These are phyloP conservation scores for Anthophora plumipes DNA, from an alignment of 2,888 invertebrate genomes.

Conservation along the genomic window DNA sequence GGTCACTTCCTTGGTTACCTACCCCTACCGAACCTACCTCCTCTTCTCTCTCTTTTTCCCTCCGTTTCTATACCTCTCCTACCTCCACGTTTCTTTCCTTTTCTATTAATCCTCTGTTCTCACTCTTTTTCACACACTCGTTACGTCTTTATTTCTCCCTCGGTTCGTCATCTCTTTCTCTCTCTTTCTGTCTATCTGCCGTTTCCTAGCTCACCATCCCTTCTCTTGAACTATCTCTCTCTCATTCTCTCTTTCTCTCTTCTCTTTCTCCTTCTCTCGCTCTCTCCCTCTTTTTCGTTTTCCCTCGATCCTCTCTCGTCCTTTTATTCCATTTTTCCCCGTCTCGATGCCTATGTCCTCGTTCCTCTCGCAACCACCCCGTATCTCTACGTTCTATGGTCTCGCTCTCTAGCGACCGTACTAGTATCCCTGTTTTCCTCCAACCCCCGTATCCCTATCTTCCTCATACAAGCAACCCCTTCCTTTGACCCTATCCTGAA, in stretches of 20 bases:
- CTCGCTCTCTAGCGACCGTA: not conserved
- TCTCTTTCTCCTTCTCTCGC: conserved; percentile 23
- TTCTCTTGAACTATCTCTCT: conserved; percentile 5
- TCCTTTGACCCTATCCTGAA: conserved; percentile 57
- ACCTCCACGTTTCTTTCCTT: conserved; percentile 18
- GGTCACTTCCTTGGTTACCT: conserved; percentile 69
- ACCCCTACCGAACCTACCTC: conserved; percentile 28
- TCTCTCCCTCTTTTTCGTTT: conserved; percentile 2
- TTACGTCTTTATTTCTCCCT: conserved; percentile 48
- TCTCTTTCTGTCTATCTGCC: too few relatives aligned
- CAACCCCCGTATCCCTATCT: conserved; percentile 13
- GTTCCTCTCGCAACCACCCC: conserved; percentile 8
- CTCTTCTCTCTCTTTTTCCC: conserved; percentile 21
- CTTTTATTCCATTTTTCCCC: conserved; percentile 23
- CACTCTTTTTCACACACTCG: conserved; percentile 51
- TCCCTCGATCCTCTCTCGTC: conserved; percentile 15
- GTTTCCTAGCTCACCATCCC: not conserved
- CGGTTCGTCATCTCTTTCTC: too few relatives aligned
- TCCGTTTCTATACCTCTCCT: conserved; percentile 13
- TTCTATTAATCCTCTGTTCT: conserved; percentile 51
- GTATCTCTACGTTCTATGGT: not conserved
- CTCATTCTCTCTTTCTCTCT: too few relatives aligned
- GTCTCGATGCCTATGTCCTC: conserved; percentile 2
- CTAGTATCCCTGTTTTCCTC: not conserved
- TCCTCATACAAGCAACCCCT: conserved; percentile 60